Conservation (phyloP, 1,140 invertebrate species). For the Caenorhabditis remanei region DNA sequence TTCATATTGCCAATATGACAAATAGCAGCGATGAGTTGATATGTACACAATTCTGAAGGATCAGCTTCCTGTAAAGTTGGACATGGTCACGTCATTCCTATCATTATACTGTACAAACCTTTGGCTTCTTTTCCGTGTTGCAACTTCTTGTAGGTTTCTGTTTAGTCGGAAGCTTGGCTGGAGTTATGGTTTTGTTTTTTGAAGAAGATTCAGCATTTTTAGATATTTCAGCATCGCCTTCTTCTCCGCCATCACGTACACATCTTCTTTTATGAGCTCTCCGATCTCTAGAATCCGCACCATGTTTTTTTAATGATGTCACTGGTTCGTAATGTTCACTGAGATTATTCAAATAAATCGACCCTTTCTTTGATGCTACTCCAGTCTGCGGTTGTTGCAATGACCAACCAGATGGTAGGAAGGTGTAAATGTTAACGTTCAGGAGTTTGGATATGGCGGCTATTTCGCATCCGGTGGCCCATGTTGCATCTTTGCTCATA, state of each 20-base stretch:
- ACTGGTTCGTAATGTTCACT: not conserved
- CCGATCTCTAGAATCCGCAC: not conserved
- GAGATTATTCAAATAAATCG: not conserved
- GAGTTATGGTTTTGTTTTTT: too few relatives aligned
- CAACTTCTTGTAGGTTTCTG: too few relatives aligned
- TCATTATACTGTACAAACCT: too few relatives aligned
- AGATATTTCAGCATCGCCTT: not conserved
- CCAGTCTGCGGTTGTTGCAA: not conserved
- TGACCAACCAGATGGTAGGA: not conserved
- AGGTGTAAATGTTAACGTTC: slow-evolving; percentile 9
- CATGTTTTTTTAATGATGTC: not conserved
- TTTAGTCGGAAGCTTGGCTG: too few relatives aligned
- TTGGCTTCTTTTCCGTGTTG: too few relatives aligned
- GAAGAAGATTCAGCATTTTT: not conserved
- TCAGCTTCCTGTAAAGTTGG: not conserved
- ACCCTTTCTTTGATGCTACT: not conserved
- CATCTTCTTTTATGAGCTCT: not conserved
- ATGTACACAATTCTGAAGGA: not conserved
- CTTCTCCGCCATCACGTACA: not conserved
- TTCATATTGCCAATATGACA: not conserved
- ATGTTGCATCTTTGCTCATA: not conserved
- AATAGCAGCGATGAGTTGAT: not conserved
- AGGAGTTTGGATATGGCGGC: not conserved
- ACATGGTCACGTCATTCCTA: not conserved
- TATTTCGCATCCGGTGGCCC: not conserved